phyloP scores from a whole-genome alignment of 2,113 vertebrate species.

The Nyctibius bracteatus region DNA sequence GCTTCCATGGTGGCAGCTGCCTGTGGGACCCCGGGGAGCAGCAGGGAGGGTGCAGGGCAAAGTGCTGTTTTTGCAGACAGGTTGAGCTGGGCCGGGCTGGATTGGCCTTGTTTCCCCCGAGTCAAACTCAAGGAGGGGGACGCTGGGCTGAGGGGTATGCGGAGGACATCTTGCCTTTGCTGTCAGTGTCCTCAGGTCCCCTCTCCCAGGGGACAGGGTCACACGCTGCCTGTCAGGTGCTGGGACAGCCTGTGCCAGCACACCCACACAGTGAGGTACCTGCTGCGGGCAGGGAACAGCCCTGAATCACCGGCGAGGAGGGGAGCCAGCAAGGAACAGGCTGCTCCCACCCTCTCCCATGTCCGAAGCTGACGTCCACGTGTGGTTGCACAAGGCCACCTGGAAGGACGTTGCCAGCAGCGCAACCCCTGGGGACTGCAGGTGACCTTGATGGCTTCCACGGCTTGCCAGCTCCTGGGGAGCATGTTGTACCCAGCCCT shows the following conservation, averaged over 20 bases:
- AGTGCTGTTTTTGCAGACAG: background rate
- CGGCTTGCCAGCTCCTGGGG: background rate
- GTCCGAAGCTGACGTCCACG: accelerated
- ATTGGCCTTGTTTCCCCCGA: background rate
- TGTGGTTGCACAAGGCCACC: accelerated
- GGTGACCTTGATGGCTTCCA: background rate
- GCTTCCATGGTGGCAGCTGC: accelerated
- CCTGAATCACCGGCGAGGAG: background rate
- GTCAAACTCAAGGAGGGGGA: background rate
- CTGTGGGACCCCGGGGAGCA: accelerated
- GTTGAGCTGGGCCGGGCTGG: background rate
- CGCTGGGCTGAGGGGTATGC: background rate
- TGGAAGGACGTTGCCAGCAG: background rate
- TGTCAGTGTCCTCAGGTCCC: background rate
- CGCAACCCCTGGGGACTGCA: background rate
- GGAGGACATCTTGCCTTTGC: background rate
- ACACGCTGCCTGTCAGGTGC: background rate
- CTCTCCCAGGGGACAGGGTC: background rate
- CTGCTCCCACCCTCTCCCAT: background rate
- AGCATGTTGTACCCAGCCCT: background rate
- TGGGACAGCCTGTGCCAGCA: background rate
- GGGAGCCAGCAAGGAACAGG: background rate
- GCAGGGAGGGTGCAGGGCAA: background rate
- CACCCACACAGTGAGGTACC: accelerated
- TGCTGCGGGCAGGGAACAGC: background rate